Conservation (phyloP, 2,113 vertebrate species). For the Tauraco erythrolophus region DNA sequence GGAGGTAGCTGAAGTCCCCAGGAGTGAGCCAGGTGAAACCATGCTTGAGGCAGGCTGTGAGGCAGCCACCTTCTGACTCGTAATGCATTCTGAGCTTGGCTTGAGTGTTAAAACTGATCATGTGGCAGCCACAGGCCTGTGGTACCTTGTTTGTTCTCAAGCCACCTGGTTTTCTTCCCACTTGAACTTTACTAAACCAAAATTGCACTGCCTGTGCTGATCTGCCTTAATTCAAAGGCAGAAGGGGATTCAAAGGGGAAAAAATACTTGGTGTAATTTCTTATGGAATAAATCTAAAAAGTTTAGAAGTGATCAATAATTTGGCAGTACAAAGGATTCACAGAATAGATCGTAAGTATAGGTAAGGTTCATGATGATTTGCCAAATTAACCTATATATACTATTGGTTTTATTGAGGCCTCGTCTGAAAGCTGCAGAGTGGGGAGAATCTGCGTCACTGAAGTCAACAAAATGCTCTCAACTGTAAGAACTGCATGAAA, state of each 20-base stretch:
- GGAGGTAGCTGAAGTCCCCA: too few species aligned
- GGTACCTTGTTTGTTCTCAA: background rate
- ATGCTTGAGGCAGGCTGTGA: background rate
- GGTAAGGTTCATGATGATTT: background rate
- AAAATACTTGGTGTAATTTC: background rate
- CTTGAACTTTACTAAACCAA: background rate
- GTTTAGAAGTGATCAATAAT: background rate
- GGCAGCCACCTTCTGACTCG: background rate
- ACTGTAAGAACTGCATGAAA: background rate
- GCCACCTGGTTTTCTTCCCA: background rate
- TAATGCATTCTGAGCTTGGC: background rate
- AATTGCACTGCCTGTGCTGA: accelerated
- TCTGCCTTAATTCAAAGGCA: background rate
- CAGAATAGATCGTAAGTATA: background rate
- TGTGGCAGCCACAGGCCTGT: background rate
- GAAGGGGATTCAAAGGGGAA: background rate
- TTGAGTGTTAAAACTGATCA: background rate
- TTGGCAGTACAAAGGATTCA: background rate
- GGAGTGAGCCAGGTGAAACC: background rate
- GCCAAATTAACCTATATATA: background rate
- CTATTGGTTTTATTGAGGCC: background rate
- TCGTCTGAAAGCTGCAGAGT: background rate
- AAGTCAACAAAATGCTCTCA: background rate
- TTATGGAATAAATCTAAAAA: background rate
- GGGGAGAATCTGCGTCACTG: background rate